A percentile compares a stretch with the other conserved stretches of the same genome.
Conservation (phyloP, 2,797 vertebrate species). For the Siniperca scherzeri region DNA sequence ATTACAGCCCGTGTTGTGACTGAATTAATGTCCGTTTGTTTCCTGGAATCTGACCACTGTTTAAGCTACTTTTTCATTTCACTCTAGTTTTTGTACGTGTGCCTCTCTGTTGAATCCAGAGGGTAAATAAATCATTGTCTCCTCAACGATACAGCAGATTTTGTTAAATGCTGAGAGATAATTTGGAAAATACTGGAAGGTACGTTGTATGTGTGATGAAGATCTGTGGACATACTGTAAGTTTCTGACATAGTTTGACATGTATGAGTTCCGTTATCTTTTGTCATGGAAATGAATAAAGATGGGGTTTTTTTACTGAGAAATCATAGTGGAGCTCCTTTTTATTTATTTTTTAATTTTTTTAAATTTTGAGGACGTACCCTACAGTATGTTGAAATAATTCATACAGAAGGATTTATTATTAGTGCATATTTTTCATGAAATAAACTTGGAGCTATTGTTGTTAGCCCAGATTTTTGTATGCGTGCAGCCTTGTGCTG, state of each 20-base stretch:
- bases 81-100: neutral
- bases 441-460: constrained; percentile 16
- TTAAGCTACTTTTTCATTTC: neutral
- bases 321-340: neutral
- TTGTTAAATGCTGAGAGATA: neutral
- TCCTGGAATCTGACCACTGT: neutral
- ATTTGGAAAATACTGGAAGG: neutral
- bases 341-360: neutral
- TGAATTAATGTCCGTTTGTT: constrained; percentile 9
- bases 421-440: constrained; percentile 31
- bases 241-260: constrained; percentile 23
- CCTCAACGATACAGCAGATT: neutral
- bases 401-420: constrained; percentile 25
- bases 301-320: constrained; percentile 33
- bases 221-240: neutral
- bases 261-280: constrained; percentile 43
- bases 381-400: neutral
- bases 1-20: neutral
- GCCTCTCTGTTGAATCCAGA: neutral
- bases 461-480: constrained; percentile 19
- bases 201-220: neutral
- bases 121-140: neutral
- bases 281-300: constrained; percentile 67
- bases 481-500: neutral
- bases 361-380: neutral